Evolutionary conservation across 2,888 invertebrate genomes (phyloP).

Genomic region (Scaptomyza cyrtandrae): DNA sequence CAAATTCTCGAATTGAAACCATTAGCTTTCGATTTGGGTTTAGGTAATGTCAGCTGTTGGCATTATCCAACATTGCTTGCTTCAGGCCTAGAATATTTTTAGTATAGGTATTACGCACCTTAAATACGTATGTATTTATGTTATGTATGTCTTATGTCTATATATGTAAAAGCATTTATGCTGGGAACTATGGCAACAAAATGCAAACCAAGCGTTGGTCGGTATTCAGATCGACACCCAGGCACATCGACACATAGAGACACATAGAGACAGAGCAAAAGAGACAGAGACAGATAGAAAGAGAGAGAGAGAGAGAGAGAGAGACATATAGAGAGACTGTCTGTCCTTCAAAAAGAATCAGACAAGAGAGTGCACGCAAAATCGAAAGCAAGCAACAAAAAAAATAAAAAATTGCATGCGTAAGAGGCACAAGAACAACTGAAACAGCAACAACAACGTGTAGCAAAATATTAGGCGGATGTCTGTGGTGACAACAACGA

Average conservation of each 20-base stretch:
- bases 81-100: conserved; percentile 16
- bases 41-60: conserved; percentile 9
- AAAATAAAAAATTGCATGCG: conserved; percentile 66
- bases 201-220: conserved; percentile 57
- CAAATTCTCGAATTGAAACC: conserved; percentile 9
- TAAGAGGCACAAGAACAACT: conserved; percentile 57
- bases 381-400: conserved; percentile 63
- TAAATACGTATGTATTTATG: not conserved
- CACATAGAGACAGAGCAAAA: conserved; percentile 39
- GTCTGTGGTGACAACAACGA: conserved; percentile 44
- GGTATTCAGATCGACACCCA: conserved; percentile 78
- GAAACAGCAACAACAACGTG: conserved; percentile 25
- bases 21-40: conserved; percentile 10
- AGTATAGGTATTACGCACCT: not conserved
- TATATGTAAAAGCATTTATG: conserved; percentile 16
- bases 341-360: conserved; percentile 77
- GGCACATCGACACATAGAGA: conserved; percentile 55
- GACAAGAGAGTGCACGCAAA: conserved; percentile 49
- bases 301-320: conserved; percentile 46
- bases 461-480: conserved; percentile 59
- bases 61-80: conserved; percentile 13
- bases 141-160: conserved; percentile 12
- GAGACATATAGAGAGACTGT: conserved; percentile 57
- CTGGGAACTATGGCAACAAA: conserved; percentile 35
- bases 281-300: conserved; percentile 45